These are phyloP conservation scores for Cricetomys ansorgei DNA, from an alignment of 2,113 vertebrate species.

Conservation along the genomic window DNA sequence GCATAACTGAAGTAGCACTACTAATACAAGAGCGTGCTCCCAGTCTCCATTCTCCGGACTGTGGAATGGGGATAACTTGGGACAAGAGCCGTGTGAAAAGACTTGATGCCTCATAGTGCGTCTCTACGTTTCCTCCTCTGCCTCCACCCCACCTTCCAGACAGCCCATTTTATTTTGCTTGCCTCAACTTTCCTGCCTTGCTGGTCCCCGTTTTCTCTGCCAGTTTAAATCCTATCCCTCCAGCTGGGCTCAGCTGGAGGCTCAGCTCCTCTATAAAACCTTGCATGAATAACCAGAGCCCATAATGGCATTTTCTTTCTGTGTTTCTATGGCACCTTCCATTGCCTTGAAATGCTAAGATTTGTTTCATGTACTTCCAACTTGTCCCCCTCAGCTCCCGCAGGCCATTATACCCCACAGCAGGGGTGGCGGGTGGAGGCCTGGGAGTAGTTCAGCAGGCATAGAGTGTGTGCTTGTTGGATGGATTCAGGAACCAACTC, in stretches of 20 bases:
- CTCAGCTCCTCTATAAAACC: conserved; percentile 48
- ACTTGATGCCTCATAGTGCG: not conserved
- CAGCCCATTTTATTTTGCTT: not conserved
- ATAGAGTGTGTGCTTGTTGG: not conserved
- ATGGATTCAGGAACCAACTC: not conserved
- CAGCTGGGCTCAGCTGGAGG: conserved; percentile 66
- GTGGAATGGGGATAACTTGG: not conserved
- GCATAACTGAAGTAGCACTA: not conserved
- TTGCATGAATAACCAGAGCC: conserved; percentile 60
- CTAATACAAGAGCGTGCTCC: not conserved
- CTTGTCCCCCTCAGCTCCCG: conserved; percentile 8
- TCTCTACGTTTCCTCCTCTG: not conserved
- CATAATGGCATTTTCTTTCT: conserved; percentile 39
- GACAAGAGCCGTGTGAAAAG: not conserved
- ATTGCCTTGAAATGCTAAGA: conserved; percentile 60
- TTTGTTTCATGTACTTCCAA: conserved; percentile 37
- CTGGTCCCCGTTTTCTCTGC: conserved; percentile 32
- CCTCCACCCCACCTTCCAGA: not conserved
- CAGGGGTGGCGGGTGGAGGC: not conserved
- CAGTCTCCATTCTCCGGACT: not conserved
- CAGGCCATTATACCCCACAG: conserved; percentile 18
- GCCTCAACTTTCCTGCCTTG: conserved; percentile 18
- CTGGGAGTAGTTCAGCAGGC: not conserved
- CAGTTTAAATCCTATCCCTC: conserved; percentile 51
- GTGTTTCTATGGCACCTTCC: conserved; percentile 47